Conservation (phyloP, 37 sponge, comb jelly and placozoan genomes). For the Hormiphora californensis region DNA sequence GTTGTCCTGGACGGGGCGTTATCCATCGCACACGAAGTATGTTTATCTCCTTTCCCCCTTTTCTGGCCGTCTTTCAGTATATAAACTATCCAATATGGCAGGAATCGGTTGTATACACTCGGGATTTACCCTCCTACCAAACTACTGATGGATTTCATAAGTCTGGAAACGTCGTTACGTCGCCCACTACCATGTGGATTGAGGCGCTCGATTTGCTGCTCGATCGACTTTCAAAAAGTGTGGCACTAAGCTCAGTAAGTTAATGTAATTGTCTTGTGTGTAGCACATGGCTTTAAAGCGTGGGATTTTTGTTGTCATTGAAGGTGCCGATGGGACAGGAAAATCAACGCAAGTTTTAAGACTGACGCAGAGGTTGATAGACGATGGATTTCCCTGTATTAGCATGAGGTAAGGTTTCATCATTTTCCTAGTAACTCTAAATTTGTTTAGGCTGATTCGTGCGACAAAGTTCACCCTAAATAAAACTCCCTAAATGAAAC, state of each 20-base stretch:
- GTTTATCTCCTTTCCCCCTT: neutral
- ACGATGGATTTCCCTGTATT: neutral
- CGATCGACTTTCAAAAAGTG: neutral
- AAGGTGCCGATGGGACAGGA: conserved; percentile 52
- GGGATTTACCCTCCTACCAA: neutral
- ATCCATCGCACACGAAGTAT: neutral
- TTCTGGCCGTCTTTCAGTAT: neutral
- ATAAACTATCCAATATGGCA: too few species aligned
- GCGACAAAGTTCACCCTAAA: too few species aligned
- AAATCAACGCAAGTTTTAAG: conserved; percentile 42
- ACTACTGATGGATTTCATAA: neutral
- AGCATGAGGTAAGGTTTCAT: neutral
- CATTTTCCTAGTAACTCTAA: too few species aligned
- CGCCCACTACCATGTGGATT: neutral
- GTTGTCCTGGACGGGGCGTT: neutral
- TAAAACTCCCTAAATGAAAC: too few species aligned
- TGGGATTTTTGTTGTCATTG: conserved; percentile 37
- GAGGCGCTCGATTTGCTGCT: neutral
- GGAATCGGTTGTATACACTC: neutral
- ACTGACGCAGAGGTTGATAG: neutral
- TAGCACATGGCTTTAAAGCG: conserved; percentile 19
- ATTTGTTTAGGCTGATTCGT: too few species aligned
- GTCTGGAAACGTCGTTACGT: neutral
- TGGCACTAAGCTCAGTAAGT: neutral
- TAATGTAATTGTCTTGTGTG: neutral